Percentiles rank a stretch among this genome's conserved stretches.
Conservation (phyloP, 2,888 invertebrate genomes). For the Orthonevra nobilis region DNA sequence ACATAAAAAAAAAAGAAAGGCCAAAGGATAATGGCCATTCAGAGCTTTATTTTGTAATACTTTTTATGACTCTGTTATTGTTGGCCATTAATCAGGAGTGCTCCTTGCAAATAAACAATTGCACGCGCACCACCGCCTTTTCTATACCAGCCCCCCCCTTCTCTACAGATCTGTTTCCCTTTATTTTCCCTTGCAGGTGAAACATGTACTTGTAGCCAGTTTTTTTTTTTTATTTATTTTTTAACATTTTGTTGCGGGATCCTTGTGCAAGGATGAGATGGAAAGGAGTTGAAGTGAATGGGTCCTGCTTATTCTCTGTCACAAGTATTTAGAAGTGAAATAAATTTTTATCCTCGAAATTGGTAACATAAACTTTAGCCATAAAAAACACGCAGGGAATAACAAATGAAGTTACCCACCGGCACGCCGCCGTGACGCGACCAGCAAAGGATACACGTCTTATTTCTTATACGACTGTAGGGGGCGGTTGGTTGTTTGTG, state of each 20-base stretch:
- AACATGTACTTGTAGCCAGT: slow-evolving; percentile 12
- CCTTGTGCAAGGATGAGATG: neutral
- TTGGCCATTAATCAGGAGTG: slow-evolving; percentile 64
- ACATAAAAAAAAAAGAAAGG: slow-evolving; percentile 5
- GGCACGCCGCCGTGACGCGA: slow-evolving; percentile 5
- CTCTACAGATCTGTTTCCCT: neutral
- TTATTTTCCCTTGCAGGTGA: slow-evolving; percentile 11
- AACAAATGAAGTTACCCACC: slow-evolving; percentile 60
- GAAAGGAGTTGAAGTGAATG: neutral
- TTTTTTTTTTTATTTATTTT: neutral
- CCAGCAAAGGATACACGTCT: slow-evolving; percentile 23
- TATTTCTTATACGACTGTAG: slow-evolving; percentile 39
- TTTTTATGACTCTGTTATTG: slow-evolving; percentile 56
- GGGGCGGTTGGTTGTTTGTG: slow-evolving; percentile 15
- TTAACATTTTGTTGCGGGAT: neutral
- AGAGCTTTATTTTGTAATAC: slow-evolving; percentile 48
- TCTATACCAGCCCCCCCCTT: neutral
- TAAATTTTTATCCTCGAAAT: slow-evolving; percentile 68
- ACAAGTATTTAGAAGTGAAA: slow-evolving; percentile 68
- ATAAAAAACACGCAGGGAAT: slow-evolving; percentile 68
- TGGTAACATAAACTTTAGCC: slow-evolving; percentile 68
- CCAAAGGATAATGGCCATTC: slow-evolving; percentile 59
- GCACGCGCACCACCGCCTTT: slow-evolving; percentile 8
- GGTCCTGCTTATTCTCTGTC: slow-evolving; percentile 30
- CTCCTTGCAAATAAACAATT: slow-evolving; percentile 54